Conservation (phyloP, 2,888 invertebrate species). For the Brachycybe producta region DNA sequence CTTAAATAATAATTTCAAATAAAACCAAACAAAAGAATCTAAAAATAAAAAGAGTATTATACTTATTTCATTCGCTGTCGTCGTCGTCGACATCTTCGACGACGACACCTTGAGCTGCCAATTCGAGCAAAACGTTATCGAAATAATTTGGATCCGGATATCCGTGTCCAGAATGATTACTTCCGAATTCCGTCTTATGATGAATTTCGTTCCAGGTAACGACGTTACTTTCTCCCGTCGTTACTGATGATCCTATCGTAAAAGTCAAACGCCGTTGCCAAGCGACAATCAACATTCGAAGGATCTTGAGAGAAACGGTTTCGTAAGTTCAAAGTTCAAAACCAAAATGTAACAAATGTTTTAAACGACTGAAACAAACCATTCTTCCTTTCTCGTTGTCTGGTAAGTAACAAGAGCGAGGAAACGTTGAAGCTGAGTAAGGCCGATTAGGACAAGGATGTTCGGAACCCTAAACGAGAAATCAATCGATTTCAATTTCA, state of each 20-base stretch:
- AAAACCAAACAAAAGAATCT: too few species aligned
- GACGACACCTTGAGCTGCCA: slow-evolving; percentile 34
- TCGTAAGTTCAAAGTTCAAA: background rate
- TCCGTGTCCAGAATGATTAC: slow-evolving; percentile 42
- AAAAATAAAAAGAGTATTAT: too few species aligned
- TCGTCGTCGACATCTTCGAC: slow-evolving; percentile 22
- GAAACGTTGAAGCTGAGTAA: slow-evolving; percentile 28
- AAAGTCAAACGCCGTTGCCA: slow-evolving; percentile 75
- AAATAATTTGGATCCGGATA: slow-evolving; percentile 67
- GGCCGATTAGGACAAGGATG: slow-evolving; percentile 31
- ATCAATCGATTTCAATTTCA: background rate
- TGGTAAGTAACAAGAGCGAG: slow-evolving; percentile 50
- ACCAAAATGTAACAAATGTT: background rate
- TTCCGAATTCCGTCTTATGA: slow-evolving; percentile 63
- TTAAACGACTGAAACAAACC: slow-evolving; percentile 26
- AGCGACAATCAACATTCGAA: slow-evolving; percentile 60
- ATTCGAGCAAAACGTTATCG: slow-evolving; percentile 44
- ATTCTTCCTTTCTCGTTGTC: slow-evolving; percentile 67
- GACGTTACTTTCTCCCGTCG: slow-evolving; percentile 80
- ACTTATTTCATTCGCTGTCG: too few species aligned
- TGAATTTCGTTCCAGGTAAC: slow-evolving; percentile 85
- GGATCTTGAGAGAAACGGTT: slow-evolving; percentile 38
- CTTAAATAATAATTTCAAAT: too few species aligned
- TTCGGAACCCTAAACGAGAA: slow-evolving; percentile 28
- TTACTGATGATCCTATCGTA: slow-evolving; percentile 71